Conservation (phyloP, 2,888 invertebrate species). For the Drosophila multiciliata region DNA sequence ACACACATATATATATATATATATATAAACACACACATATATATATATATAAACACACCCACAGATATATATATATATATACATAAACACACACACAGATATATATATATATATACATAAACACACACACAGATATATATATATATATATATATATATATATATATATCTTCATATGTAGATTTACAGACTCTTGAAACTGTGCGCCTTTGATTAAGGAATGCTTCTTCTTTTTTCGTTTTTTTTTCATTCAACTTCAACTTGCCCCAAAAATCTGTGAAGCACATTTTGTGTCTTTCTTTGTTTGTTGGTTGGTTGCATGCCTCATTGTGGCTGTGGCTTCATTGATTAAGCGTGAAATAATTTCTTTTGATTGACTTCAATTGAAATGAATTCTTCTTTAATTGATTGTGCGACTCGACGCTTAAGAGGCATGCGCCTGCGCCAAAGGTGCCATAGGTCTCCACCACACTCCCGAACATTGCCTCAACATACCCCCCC, state of each 20-base stretch:
- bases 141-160: not conserved
- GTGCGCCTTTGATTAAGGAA: conserved; percentile 28
- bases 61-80: not conserved
- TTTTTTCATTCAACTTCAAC: not conserved
- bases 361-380: conserved; percentile 81
- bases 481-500: not conserved
- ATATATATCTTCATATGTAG: not conserved
- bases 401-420: conserved; percentile 67
- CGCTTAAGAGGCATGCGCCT: conserved; percentile 59
- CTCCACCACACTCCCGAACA: not conserved
- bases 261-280: conserved; percentile 27
- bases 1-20: not conserved
- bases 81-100: not conserved
- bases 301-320: conserved; percentile 3
- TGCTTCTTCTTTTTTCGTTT: not conserved
- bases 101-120: not conserved
- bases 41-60: too few species aligned
- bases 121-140: too few species aligned
- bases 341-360: conserved; percentile 82
- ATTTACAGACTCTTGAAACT: conserved; percentile 27
- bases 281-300: conserved; percentile 20
- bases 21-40: too few species aligned
- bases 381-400: conserved; percentile 82
- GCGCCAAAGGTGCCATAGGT: conserved; percentile 44
- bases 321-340: conserved; percentile 35